Percentiles rank a stretch among this genome's conserved stretches.
These are phyloP conservation scores for Falco naumanni DNA, from an alignment of 2,797 vertebrate species.

Conservation along the genomic window DNA sequence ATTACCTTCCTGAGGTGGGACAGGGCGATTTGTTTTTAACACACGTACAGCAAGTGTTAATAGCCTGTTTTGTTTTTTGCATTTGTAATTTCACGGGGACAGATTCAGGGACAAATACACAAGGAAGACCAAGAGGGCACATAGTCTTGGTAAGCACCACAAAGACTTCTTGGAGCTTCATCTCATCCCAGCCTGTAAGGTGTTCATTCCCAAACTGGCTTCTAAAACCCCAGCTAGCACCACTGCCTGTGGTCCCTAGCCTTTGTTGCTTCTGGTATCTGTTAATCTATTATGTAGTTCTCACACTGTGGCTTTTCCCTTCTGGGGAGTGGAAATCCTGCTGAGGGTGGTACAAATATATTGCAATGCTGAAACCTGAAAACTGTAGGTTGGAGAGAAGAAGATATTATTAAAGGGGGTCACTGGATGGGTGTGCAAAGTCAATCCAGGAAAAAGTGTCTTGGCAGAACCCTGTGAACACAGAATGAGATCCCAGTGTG, in stretches of 20 bases:
- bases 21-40: background rate
- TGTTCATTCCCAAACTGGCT: background rate
- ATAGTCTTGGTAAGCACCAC: background rate
- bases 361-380: background rate
- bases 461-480: background rate
- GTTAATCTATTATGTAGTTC: background rate
- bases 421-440: background rate
- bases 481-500: background rate
- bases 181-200: background rate
- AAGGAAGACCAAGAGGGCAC: background rate
- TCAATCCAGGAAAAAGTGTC: background rate
- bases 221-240: background rate
- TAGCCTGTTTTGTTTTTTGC: background rate
- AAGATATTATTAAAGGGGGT: background rate
- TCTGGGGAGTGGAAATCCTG: background rate
- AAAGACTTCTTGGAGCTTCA: background rate
- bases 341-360: background rate
- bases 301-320: background rate
- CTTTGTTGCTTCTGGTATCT: background rate
- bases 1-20: slow-evolving; percentile 3
- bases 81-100: slow-evolving; percentile 20
- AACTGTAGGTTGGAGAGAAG: background rate
- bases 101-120: slow-evolving; percentile 7
- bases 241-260: background rate
- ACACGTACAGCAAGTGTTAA: background rate